Percentiles rank a stretch among this genome's conserved stretches.
Evolutionary conservation across 2,113 vertebrate species (phyloP).

Genomic region (Cephalopterus ornatus): DNA sequence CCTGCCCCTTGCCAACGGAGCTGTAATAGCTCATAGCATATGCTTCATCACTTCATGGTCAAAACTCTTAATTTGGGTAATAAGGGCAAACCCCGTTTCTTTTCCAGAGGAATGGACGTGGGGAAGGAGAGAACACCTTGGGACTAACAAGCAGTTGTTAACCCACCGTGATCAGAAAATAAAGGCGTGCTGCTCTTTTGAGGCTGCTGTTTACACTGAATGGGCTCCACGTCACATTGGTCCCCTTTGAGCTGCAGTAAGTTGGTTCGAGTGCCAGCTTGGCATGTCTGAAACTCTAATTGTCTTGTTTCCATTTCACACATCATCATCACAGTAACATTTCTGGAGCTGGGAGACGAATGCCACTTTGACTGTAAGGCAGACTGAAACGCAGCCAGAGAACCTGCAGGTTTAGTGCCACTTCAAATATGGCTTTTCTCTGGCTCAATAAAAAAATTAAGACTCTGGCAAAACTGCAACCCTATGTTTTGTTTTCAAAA

Average conservation of each 20-base stretch:
- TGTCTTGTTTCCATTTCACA: slow-evolving; percentile 26
- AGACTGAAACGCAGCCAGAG: not conserved
- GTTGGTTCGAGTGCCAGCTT: not conserved
- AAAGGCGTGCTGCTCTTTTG: not conserved
- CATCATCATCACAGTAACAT: not conserved
- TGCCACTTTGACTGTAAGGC: not conserved
- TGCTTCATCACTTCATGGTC: not conserved
- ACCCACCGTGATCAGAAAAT: not conserved
- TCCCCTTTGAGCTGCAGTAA: not conserved
- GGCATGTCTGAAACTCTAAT: not conserved
- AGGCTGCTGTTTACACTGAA: not conserved
- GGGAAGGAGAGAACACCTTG: not conserved
- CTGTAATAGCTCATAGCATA: not conserved
- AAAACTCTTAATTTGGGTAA: not conserved
- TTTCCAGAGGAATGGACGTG: not conserved
- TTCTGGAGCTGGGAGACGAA: not conserved
- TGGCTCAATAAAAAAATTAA: not conserved
- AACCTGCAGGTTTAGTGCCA: not conserved
- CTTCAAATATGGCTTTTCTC: not conserved
- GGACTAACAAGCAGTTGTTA: not conserved
- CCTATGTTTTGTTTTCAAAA: not conserved
- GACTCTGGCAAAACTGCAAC: not conserved
- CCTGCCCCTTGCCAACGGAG: not conserved
- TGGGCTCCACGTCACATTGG: not conserved
- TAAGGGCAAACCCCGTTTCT: not conserved